Evolutionary conservation across 2,888 invertebrate genomes (phyloP).

Genomic region (Pherbina coryleti): DNA sequence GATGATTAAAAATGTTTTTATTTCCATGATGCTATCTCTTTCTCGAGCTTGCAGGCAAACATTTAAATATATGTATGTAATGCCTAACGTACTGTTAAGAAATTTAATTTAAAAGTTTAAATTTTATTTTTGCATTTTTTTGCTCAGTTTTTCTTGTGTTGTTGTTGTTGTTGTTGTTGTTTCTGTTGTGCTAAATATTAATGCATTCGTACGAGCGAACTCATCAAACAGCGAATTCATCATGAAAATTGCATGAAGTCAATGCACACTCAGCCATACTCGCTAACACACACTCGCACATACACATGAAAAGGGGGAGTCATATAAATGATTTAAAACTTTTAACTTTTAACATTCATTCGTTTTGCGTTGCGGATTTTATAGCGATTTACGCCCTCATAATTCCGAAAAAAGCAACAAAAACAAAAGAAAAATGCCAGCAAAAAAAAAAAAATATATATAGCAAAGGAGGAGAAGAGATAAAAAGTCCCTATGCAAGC

Average conservation of each 20-base stretch:
- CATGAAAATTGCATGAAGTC: constrained; percentile 30
- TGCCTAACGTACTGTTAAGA: background rate
- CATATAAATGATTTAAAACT: constrained; percentile 49
- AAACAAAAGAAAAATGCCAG: background rate
- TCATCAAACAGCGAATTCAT: constrained; percentile 45
- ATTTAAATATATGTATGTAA: background rate
- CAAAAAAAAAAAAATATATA: background rate
- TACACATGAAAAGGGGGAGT: background rate
- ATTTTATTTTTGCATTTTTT: constrained; percentile 1
- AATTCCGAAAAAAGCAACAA: background rate
- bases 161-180: background rate
- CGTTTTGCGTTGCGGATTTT: constrained; percentile 28
- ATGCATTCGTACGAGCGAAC: constrained; percentile 40
- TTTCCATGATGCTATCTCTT: constrained; percentile 2
- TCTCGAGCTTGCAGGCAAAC: background rate
- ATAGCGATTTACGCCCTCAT: constrained; percentile 36
- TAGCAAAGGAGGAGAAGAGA: background rate
- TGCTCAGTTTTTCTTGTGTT: background rate
- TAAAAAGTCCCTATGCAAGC: background rate
- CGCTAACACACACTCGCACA: background rate
- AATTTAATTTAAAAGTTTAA: constrained; percentile 30
- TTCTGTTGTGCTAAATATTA: constrained; percentile 35
- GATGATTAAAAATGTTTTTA: constrained; percentile 23
- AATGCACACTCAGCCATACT: background rate
- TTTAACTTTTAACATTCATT: constrained; percentile 46